A percentile compares a stretch with the other conserved stretches of the same genome.
Conservation (phyloP, 1,140 invertebrate species). For the Drosophila teissieri region DNA sequence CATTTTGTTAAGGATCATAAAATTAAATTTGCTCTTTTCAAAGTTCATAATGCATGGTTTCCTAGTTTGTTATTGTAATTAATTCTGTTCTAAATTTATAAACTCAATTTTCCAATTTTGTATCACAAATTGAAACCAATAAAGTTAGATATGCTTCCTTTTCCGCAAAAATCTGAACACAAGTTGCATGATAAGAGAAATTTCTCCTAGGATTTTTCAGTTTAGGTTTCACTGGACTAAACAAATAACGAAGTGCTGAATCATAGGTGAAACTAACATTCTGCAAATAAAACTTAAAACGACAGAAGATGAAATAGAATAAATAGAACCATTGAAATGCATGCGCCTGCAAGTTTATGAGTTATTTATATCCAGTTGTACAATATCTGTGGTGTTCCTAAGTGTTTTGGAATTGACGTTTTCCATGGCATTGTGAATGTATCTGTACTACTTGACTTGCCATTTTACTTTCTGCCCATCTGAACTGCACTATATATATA, state of each 20-base stretch:
- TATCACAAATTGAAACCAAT: too few species aligned
- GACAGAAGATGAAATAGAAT: not conserved
- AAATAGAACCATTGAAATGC: slow-evolving; percentile 5
- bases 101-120: too few species aligned
- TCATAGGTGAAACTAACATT: slow-evolving; percentile 25
- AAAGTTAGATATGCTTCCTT: not conserved
- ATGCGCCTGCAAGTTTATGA: slow-evolving; percentile 30
- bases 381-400: slow-evolving; percentile 35
- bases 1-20: not conserved
- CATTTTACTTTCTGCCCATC: slow-evolving; percentile 84
- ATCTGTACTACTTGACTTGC: slow-evolving; percentile 71
- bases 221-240: not conserved
- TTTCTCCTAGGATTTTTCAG: not conserved
- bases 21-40: not conserved
- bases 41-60: slow-evolving; percentile 20
- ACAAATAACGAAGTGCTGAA: slow-evolving; percentile 3
- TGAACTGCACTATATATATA: slow-evolving; percentile 71
- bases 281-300: not conserved
- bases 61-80: not conserved
- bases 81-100: too few species aligned
- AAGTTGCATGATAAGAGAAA: not conserved
- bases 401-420: slow-evolving; percentile 41
- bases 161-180: not conserved
- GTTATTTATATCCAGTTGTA: slow-evolving; percentile 9
- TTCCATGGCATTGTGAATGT: slow-evolving; percentile 51